Base-by-base conservation (phyloP, 1,140 invertebrate species). In the Diorhabda elongata region DNA sequence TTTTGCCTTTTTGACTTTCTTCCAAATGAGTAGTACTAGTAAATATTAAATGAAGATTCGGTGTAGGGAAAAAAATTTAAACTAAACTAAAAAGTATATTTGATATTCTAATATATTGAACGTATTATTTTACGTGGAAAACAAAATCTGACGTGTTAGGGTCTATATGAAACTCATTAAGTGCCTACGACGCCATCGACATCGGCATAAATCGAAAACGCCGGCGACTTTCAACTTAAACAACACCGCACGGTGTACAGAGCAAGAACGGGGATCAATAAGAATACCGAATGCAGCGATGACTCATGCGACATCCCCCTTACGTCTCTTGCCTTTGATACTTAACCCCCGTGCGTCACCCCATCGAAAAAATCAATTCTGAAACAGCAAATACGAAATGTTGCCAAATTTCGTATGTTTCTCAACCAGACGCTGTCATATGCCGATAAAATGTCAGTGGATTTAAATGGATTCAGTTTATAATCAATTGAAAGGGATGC, bases 231-330 rank as follows among this genome's bases (percentile, higher is more conserved):
- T 57, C 61, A 68, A 68, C 61, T 45, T 44, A 41, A 52, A 52
- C 47, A 52, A 52, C 47, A 52, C 47, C 47, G 47, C 47, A 67
- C 66, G 43, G 64, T 65, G 67, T 44, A 62, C 69, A 59, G 44
- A 59, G 41, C 45, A 52, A 52, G 26, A 52, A 52, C 47, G 58
- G 66, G 70, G 74, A 78, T 78, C 77, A 76, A 78, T 78, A 77
- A 78, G 77, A 77, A 76, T 77, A 76, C 61, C 76, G 77, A 78
- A 76, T 78, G 76, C 77, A 78, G 74, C 73, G 77, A 78, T 78
- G 77, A 78, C 74, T 78, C 77, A 78, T 69, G 74, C 76, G 73
- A 76, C 73, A 73, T 72, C 68, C 73, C 66, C 67, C 45, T 26
- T n/a, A 61, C 71, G 73, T 68, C 56, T 59, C 44, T 11, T 69